These are phyloP conservation scores for Camponotus fellah DNA, from an alignment of 2,888 invertebrate genomes.

Conservation along the genomic window DNA sequence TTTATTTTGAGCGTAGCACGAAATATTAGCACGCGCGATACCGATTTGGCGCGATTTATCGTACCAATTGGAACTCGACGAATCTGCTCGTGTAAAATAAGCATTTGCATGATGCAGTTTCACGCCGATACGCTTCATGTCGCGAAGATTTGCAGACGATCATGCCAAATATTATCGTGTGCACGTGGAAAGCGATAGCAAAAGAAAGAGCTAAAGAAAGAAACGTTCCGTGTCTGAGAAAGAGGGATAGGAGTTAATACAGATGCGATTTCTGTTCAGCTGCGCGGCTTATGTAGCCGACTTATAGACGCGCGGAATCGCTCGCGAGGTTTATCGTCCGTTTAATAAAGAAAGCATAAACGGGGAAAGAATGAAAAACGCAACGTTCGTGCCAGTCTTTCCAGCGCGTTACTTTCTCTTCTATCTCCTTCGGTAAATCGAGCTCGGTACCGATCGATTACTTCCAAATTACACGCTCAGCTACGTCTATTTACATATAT, in stretches of 20 bases:
- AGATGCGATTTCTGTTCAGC: slow-evolving; percentile 44
- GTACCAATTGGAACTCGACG: slow-evolving; percentile 22
- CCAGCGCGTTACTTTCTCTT: slow-evolving; percentile 33
- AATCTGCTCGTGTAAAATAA: slow-evolving; percentile 29
- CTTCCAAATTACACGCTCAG: background rate
- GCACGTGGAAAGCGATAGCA: slow-evolving; percentile 6
- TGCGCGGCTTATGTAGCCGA: slow-evolving; percentile 45
- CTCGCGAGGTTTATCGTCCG: slow-evolving; percentile 69
- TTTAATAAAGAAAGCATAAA: slow-evolving; percentile 71
- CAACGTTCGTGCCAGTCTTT: slow-evolving; percentile 59
- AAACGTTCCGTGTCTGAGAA: background rate
- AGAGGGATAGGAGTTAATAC: slow-evolving; percentile 38
- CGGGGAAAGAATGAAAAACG: slow-evolving; percentile 64
- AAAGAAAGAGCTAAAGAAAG: background rate
- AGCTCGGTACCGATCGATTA: slow-evolving; percentile 33
- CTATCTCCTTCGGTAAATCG: slow-evolving; percentile 55
- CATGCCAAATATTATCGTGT: slow-evolving; percentile 31
- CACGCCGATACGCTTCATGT: slow-evolving; percentile 42
- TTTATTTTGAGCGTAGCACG: background rate
- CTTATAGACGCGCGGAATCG: slow-evolving; percentile 61
- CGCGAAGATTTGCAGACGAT: slow-evolving; percentile 35
- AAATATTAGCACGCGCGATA: slow-evolving; percentile 21
- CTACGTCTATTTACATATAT: background rate
- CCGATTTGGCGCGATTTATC: slow-evolving; percentile 9
- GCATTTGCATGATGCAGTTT: slow-evolving; percentile 14